Evolutionary conservation across 2,888 invertebrate genomes (phyloP), one percentile per base, ranked within the genome.

Genomic region (Andricus curvator): DNA sequence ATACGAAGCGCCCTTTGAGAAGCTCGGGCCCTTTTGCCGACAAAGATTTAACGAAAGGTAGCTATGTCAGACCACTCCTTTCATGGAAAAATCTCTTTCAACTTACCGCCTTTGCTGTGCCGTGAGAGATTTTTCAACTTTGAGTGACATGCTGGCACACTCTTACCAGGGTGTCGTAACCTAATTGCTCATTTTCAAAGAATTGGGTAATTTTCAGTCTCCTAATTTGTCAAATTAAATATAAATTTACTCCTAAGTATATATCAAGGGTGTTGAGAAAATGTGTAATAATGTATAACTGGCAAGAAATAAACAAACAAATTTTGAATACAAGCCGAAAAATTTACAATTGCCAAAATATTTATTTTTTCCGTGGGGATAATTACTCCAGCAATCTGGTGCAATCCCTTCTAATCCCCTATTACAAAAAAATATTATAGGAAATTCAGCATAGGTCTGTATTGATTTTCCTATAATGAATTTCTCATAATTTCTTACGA

Each of bases 51-150:
- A 87, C 88, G 88, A 87, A 88, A 88, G 89, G 89, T 89, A 88
- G 88, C 87, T 88, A 85, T 79, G 78, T 78, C 82, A 87, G 85
- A 87, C 88, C 86, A 91, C 90, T 92, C 91, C 91, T 92, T 92
- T 92, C 89, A 91, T 87, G 88, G 88, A 87, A 88, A 90, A 90
- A 89, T 87, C 86, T 88, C 90, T 92, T 92, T 92, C 87, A 92
- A 91, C 87, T 91, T 85, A 88, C 92, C 92, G 92, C 91, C 89
- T 88, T 90, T 90, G 74, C 56, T 56, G n/a, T 33, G 56, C 33
- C 56, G 56, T n/a, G 33, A 56, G 33, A 37, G n/a, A 74, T 74
- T 74, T 74, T 74, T 74, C 56, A 70, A 56, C 56, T 37, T 20
- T 29, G 56, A 56, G n/a, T 56, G 33, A 13, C 51, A 74, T 56